A percentile compares a stretch with the other conserved stretches of the same genome.
Evolutionary conservation across 1,140 invertebrate species (phyloP).

Genomic region (Apocrypta bakeri): DNA sequence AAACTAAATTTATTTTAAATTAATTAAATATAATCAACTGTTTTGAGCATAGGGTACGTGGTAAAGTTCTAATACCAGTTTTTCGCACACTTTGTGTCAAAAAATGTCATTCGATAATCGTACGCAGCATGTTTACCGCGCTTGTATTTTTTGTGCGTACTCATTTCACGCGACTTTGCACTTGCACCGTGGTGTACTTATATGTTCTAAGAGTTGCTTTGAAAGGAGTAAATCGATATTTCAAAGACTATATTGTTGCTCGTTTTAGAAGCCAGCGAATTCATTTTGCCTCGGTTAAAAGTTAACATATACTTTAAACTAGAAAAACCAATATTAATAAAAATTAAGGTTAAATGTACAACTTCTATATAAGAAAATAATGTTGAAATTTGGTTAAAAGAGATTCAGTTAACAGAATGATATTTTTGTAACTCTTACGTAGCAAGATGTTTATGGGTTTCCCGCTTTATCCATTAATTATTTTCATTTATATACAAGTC

Average conservation of each 20-base stretch:
- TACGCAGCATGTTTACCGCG: no score
- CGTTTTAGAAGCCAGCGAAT: constrained; percentile 20
- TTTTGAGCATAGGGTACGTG: no score
- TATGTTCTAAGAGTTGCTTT: not conserved
- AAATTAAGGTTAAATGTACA: not conserved
- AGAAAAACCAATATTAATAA: not conserved
- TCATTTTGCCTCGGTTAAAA: constrained; percentile 11
- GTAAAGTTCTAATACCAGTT: no score
- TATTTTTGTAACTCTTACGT: not conserved
- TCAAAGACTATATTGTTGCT: constrained; percentile 35
- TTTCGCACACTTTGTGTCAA: no score
- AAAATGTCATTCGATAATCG: no score
- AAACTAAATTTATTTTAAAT: no score
- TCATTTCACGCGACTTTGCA: constrained; percentile 1
- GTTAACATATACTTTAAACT: not conserved
- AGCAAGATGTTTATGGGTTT: constrained; percentile 30
- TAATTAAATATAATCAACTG: no score
- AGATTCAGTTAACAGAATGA: not conserved
- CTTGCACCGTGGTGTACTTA: no score
- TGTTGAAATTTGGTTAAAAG: not conserved
- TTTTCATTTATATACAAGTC: constrained; percentile 45
- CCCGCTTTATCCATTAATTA: not conserved
- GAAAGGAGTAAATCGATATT: constrained; percentile 15
- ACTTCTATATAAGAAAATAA: not conserved
- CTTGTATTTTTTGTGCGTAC: no score